phyloP scores from a whole-genome alignment of 2,888 invertebrate species.

The Diploptera punctata region DNA sequence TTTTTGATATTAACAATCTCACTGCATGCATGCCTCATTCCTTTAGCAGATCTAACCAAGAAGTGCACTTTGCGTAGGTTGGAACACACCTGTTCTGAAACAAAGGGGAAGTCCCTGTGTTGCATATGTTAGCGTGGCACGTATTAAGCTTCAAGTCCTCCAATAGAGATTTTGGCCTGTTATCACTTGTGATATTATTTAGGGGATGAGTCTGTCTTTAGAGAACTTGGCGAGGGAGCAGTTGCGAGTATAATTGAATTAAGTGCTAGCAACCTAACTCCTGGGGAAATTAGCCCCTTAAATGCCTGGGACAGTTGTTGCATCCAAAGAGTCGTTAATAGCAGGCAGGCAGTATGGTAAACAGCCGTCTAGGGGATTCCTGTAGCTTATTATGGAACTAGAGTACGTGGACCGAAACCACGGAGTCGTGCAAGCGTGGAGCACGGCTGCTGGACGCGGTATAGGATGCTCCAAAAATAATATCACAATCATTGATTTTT shows the following conservation, averaged over 20 bases:
- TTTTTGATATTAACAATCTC: too few species aligned
- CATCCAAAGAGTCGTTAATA: background rate
- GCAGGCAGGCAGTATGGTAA: constrained; percentile 5
- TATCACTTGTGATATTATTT: background rate
- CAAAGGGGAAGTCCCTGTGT: too few species aligned
- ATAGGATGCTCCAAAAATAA: background rate
- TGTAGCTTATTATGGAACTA: background rate
- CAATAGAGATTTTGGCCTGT: background rate
- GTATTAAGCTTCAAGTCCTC: background rate
- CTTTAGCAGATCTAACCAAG: too few species aligned
- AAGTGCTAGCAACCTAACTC: background rate
- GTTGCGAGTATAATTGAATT: background rate
- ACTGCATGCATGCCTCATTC: too few species aligned
- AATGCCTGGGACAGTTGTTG: background rate
- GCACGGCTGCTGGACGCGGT: background rate
- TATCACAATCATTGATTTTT: too few species aligned
- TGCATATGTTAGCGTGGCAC: background rate
- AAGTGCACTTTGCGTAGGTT: background rate
- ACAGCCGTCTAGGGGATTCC: background rate
- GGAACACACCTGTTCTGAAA: background rate
- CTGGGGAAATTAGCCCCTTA: background rate
- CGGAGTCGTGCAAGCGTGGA: background rate
- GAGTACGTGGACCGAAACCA: constrained; percentile 11
- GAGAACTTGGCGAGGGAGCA: background rate
- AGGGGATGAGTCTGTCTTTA: background rate